Conservation (phyloP, 2,113 vertebrate species). For the Pholis gunnellus region DNA sequence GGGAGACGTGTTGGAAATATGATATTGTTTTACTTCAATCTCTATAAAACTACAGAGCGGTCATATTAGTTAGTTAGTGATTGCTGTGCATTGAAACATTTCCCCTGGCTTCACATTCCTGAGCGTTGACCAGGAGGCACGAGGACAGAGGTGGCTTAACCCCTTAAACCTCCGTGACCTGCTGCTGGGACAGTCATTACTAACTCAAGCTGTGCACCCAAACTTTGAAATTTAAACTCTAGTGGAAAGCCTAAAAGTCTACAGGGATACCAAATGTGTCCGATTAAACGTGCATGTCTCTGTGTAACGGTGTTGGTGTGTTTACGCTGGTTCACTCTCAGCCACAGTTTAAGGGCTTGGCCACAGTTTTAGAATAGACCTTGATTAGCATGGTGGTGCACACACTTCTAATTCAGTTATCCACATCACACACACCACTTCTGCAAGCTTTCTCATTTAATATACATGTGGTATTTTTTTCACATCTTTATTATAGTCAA, state of each 20-base stretch:
- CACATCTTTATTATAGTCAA: slow-evolving; percentile 37
- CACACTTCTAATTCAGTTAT: slow-evolving; percentile 39
- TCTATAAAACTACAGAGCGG: not conserved
- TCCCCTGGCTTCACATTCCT: slow-evolving; percentile 62
- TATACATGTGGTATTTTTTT: slow-evolving; percentile 33
- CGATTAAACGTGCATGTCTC: not conserved
- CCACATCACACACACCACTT: slow-evolving; percentile 47
- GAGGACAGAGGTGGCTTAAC: slow-evolving; percentile 56
- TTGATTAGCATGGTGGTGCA: slow-evolving; percentile 22
- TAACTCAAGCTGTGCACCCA: slow-evolving; percentile 32
- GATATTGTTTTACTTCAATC: not conserved
- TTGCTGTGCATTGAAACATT: slow-evolving; percentile 42
- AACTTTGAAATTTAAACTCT: not conserved
- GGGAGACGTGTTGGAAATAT: not conserved
- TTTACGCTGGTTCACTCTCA: slow-evolving; percentile 30
- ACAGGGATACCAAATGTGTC: not conserved
- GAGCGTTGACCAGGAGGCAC: slow-evolving; percentile 42
- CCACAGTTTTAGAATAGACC: slow-evolving; percentile 29
- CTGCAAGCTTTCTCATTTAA: slow-evolving; percentile 15
- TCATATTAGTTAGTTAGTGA: slow-evolving; percentile 18
- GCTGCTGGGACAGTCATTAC: slow-evolving; percentile 29
- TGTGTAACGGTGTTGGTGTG: slow-evolving; percentile 19
- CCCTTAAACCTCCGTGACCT: slow-evolving; percentile 38
- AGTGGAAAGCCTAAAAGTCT: not conserved
- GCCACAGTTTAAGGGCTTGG: slow-evolving; percentile 29